These are phyloP conservation scores for Anaspis maculata DNA, from an alignment of 2,888 invertebrate genomes.

Conservation along the genomic window DNA sequence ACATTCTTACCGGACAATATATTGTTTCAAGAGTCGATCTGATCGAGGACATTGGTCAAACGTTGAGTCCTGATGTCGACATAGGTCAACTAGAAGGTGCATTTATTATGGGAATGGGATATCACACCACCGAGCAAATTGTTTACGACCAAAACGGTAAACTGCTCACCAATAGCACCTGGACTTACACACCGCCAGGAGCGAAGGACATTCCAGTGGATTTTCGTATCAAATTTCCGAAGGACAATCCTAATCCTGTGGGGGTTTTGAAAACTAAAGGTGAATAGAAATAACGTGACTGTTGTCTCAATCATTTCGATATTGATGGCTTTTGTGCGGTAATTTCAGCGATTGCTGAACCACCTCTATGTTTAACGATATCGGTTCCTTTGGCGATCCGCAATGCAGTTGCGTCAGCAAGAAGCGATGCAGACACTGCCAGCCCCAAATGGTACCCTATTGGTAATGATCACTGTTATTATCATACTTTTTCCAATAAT, in stretches of 20 bases:
- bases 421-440: slow-evolving; percentile 53
- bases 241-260: slow-evolving; percentile 54
- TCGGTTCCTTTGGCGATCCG: slow-evolving; percentile 55
- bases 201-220: slow-evolving; percentile 71
- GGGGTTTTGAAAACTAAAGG: slow-evolving; percentile 71
- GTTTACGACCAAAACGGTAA: slow-evolving; percentile 56
- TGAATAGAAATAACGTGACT: slow-evolving; percentile 24
- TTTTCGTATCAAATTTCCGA: slow-evolving; percentile 60
- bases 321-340: too few species aligned
- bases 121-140: slow-evolving; percentile 61
- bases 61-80: slow-evolving; percentile 64
- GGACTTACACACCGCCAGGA: slow-evolving; percentile 74
- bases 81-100: slow-evolving; percentile 73
- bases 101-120: slow-evolving; percentile 54
- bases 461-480: slow-evolving; percentile 5
- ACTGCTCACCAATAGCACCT: slow-evolving; percentile 66
- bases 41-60: slow-evolving; percentile 66
- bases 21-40: slow-evolving; percentile 61
- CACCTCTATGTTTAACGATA: slow-evolving; percentile 44
- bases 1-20: slow-evolving; percentile 70
- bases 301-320: too few species aligned
- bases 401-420: slow-evolving; percentile 58
- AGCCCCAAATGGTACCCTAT: slow-evolving; percentile 32
- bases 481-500: slow-evolving; percentile 12
- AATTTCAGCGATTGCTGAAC: slow-evolving; percentile 47